Evolutionary conservation across 2,797 vertebrate genomes (phyloP), one percentile per base, ranked within the genome.

Genomic region (Lacerta viridis): DNA sequence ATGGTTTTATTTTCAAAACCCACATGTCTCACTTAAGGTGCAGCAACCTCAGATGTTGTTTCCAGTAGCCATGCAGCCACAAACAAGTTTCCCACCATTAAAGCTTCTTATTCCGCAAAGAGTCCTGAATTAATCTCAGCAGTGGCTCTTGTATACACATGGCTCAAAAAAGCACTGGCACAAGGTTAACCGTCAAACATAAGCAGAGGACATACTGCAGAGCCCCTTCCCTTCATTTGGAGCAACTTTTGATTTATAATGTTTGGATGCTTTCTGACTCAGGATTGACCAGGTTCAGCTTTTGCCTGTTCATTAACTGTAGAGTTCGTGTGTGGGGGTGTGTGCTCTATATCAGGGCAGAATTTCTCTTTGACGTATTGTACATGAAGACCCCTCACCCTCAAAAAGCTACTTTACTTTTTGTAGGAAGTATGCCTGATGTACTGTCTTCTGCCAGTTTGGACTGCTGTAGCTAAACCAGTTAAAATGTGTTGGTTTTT

Each of bases 251-350:
- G 0, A 20, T 91, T 83, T 79, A 43, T 61, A 10, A 8, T 68
- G 20, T 87, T 76, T 39, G 43, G 85, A 66, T 74, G 74, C 87
- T 87, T 81, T 27, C 9, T 80, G 69, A 69, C 81, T 81, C 92
- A 92, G 92, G 61, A 92, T 93, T 96, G 93, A 93, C 92, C 88
- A 93, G 92, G 91, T 94, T 81, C 91, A 94, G 61, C 92, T 89
- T 74, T 17, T 74, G 69, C 79, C 82, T 33, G 0, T 90, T 92
- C 87, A 86, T 7, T 80, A 77, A 87, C 50, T 55, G 39, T 64
- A 33, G 72, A 29, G 0, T 50, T 59, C 20, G 9, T 80, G 68
- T 92, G 43, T 90, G 27, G 68, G 61, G 90, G 33, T 85, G 18
- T 64, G 61, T 1, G 29, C 69, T 71, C 27, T 71, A 20, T 74